Percentiles rank a stretch among this genome's conserved stretches.
Evolutionary conservation across 2,113 vertebrate species (phyloP).

Genomic region (Chitala chitala): DNA sequence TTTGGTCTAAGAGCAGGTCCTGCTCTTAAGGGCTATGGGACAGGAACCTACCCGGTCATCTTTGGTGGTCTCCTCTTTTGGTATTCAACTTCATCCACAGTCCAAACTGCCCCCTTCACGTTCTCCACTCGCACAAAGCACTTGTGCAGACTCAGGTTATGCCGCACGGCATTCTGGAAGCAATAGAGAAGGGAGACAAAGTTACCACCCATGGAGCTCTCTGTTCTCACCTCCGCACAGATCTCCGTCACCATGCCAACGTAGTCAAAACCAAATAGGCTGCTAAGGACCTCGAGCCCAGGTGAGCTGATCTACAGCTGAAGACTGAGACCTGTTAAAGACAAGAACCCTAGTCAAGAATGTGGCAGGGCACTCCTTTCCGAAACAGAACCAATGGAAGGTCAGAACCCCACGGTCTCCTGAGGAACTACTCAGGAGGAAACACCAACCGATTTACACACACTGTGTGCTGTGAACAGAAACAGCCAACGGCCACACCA

Average conservation of each 20-base stretch:
- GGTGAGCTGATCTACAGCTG: no score
- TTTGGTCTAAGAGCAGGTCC: constrained; percentile 5
- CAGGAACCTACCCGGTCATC: constrained; percentile 85
- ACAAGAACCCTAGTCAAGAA: no score
- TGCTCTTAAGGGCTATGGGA: not conserved
- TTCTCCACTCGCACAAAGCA: constrained; percentile 99
- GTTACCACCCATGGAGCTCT: not conserved
- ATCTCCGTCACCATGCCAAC: no score
- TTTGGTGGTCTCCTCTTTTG: constrained; percentile 99
- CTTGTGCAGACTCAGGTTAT: constrained; percentile 99
- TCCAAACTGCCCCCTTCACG: constrained; percentile 98
- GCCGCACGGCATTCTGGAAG: constrained; percentile 90
- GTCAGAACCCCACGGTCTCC: no score
- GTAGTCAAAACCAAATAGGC: no score
- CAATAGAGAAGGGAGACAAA: not conserved
- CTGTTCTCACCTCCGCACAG: not conserved
- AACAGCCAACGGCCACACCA: not conserved
- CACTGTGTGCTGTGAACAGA: no score
- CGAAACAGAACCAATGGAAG: no score
- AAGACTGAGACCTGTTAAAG: no score
- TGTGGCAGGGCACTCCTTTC: no score
- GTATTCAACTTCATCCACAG: constrained; percentile 96
- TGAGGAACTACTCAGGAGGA: no score
- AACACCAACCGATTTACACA: no score
- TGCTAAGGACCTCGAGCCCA: no score